Conservation (phyloP, 2,888 invertebrate genomes). For the Itoplectis maculator region DNA sequence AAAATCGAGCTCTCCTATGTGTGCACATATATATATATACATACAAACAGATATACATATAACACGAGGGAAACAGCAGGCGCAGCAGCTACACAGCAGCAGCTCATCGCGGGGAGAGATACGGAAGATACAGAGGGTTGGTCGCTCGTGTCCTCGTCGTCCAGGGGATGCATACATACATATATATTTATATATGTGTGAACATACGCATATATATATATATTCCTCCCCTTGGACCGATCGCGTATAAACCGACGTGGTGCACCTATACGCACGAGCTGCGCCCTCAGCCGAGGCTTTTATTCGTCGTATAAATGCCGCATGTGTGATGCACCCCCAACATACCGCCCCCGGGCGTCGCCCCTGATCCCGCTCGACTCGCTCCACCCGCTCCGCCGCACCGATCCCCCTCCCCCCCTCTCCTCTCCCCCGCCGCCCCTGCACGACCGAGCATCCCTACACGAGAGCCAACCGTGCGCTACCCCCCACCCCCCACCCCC, state of each 20-base stretch:
- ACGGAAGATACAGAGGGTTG: conserved; percentile 38
- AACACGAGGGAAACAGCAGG: conserved; percentile 28
- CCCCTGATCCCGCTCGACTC: conserved; percentile 39
- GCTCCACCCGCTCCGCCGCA: too few species aligned
- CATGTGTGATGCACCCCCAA: conserved; percentile 79
- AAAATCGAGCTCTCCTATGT: conserved; percentile 9
- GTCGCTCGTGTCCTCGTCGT: conserved; percentile 45
- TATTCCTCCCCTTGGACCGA: too few species aligned
- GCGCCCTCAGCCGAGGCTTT: conserved; percentile 55
- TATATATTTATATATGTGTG: too few species aligned
- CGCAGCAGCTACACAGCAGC: too few species aligned
- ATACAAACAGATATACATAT: too few species aligned
- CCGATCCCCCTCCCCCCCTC: conserved; percentile 42
- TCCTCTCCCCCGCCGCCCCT: too few species aligned
- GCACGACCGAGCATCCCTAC: too few species aligned
- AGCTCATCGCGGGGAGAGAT: too few species aligned
- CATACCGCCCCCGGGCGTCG: conserved; percentile 76
- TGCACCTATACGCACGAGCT: too few species aligned
- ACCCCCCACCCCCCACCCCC: conserved; percentile 60
- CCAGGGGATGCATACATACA: conserved; percentile 25
- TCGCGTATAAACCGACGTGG: too few species aligned
- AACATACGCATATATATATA: too few species aligned
- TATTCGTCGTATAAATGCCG: conserved; percentile 63
- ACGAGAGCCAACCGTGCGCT: conserved; percentile 54
- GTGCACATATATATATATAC: too few species aligned